phyloP scores from a whole-genome alignment of 2,797 vertebrate genomes.

The Molossus molossus region DNA sequence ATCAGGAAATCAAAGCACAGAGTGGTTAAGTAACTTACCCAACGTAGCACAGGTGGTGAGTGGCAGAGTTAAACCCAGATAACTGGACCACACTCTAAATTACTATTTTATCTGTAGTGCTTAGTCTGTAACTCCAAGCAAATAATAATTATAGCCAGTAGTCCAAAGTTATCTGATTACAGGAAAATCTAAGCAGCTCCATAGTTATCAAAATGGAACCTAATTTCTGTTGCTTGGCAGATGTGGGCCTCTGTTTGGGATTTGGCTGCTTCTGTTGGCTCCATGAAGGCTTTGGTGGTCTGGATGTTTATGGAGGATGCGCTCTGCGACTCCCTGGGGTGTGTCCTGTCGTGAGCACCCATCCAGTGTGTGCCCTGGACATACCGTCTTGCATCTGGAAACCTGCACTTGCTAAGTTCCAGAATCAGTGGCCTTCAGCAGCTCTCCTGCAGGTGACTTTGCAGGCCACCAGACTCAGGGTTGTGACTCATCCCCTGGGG shows the following conservation, averaged over 20 bases:
- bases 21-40: not conserved
- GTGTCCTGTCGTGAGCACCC: not conserved
- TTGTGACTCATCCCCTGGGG: not conserved
- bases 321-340: not conserved
- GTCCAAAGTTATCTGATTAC: not conserved
- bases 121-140: not conserved
- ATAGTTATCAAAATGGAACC: not conserved
- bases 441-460: not conserved
- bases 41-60: fast-evolving
- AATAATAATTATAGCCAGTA: not conserved
- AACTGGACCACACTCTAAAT: not conserved
- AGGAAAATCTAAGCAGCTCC: not conserved
- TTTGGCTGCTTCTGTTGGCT: not conserved
- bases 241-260: not conserved
- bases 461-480: too few species aligned
- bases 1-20: not conserved
- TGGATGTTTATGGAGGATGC: not conserved
- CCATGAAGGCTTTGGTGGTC: not conserved
- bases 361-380: not conserved
- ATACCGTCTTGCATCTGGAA: not conserved
- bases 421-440: not conserved
- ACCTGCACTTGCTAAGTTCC: too few species aligned
- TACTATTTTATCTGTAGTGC: not conserved
- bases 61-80: not conserved
- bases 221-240: not conserved